Conservation (phyloP, 1,140 invertebrate genomes). For the Brachionus asplanchnoidis region DNA sequence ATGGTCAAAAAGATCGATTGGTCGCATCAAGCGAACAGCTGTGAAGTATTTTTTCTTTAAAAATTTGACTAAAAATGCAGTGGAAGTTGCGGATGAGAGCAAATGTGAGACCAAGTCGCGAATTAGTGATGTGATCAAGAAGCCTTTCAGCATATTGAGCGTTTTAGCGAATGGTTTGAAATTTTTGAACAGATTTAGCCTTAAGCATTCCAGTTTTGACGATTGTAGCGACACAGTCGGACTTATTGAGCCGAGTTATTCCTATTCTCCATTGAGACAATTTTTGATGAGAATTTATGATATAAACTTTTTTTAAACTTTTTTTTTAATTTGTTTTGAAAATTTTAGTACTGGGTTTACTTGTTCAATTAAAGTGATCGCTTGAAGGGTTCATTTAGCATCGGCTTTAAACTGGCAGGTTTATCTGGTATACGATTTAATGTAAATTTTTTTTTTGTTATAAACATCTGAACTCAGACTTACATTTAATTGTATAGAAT, state of each 20-base stretch:
- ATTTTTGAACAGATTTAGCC: conserved; percentile 3
- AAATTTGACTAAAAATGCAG: not conserved
- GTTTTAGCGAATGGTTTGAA: not conserved
- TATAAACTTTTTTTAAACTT: conserved; percentile 22
- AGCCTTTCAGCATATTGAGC: not conserved
- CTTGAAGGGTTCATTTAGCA: not conserved
- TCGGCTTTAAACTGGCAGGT: not conserved
- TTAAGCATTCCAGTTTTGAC: not conserved
- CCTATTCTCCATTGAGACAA: conserved; percentile 4
- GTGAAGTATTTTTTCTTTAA: conserved; percentile 7
- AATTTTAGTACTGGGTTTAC: not conserved
- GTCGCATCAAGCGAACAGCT: not conserved
- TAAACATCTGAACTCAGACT: not conserved
- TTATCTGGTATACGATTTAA: not conserved
- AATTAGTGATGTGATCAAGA: not conserved
- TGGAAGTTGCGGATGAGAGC: not conserved
- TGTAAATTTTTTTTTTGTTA: conserved; percentile 8
- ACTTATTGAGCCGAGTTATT: not conserved
- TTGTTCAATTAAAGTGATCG: not conserved
- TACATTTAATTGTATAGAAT: not conserved
- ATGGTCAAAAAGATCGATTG: not conserved
- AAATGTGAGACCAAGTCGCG: not conserved
- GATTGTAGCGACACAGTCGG: not conserved
- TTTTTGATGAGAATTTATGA: conserved; percentile 18
- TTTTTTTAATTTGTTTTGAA: not conserved